phyloP scores from a whole-genome alignment of 1,140 invertebrate species.

The Pteromalus puparum region DNA sequence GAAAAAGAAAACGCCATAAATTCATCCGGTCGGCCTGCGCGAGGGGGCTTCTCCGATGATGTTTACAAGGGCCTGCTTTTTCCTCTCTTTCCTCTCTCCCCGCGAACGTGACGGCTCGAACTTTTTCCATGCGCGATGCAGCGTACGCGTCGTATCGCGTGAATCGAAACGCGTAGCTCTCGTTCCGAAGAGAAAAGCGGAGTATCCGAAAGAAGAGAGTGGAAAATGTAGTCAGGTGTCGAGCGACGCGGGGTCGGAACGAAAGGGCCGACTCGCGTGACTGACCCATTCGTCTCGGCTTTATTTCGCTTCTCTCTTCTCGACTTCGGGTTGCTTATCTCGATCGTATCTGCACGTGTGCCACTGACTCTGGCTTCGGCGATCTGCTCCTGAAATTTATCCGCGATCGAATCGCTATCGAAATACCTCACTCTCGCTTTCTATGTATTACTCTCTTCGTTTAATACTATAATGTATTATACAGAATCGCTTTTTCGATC shows the following conservation, averaged over 20 bases:
- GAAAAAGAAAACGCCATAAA: conserved; percentile 15
- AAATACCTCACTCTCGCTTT: too few species aligned
- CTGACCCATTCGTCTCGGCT: background rate
- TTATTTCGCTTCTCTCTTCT: background rate
- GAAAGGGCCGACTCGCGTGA: background rate
- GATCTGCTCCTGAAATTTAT: too few species aligned
- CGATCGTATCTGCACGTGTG: too few species aligned
- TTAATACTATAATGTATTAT: too few species aligned
- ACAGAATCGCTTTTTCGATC: too few species aligned
- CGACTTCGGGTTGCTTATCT: background rate
- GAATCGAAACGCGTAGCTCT: background rate
- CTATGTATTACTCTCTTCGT: too few species aligned
- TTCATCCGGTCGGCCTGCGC: background rate
- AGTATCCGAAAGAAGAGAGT: background rate
- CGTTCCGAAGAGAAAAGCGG: background rate
- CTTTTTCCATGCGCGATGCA: background rate
- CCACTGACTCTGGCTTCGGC: too few species aligned
- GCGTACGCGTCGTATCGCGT: background rate
- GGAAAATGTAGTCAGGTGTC: too few species aligned
- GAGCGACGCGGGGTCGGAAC: background rate
- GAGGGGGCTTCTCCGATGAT: background rate
- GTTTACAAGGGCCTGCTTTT: background rate
- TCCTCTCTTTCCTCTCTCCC: background rate
- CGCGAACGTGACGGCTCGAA: too few species aligned
- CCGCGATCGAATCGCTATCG: too few species aligned